phyloP scores from a whole-genome alignment of 2,888 invertebrate species.

The Zeuzera pyrina region DNA sequence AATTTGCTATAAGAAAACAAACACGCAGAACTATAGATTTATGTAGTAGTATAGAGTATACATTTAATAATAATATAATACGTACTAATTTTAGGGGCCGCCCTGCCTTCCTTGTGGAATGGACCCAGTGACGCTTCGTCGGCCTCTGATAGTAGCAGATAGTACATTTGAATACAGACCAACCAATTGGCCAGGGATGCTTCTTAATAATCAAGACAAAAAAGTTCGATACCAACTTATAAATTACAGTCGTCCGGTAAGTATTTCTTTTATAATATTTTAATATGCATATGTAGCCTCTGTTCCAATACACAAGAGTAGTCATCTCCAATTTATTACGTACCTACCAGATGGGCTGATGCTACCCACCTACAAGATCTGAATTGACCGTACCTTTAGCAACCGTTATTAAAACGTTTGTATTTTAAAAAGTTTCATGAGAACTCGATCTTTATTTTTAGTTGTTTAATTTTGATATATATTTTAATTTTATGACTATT shows the following conservation, averaged over 20 bases:
- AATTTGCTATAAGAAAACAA: no score
- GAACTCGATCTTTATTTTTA: no score
- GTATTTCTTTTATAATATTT: slow-evolving; percentile 10
- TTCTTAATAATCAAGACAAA: slow-evolving; percentile 58
- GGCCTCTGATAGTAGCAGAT: slow-evolving; percentile 58
- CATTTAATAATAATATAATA: not conserved
- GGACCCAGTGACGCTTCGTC: slow-evolving; percentile 50
- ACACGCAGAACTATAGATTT: not conserved
- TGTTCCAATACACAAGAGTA: no score
- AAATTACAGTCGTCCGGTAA: slow-evolving; percentile 50
- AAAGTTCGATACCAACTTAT: slow-evolving; percentile 61
- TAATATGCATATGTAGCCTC: not conserved
- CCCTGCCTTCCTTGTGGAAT: slow-evolving; percentile 51
- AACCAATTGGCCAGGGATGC: slow-evolving; percentile 59
- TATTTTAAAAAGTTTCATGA: no score
- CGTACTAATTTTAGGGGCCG: slow-evolving; percentile 31
- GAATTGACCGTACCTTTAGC: no score
- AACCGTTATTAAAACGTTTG: no score
- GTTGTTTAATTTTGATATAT: no score
- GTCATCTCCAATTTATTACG: no score
- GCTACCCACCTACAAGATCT: no score
- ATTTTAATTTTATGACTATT: no score
- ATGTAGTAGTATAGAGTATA: not conserved
- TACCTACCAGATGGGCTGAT: no score
- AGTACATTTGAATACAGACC: slow-evolving; percentile 63